A percentile compares a stretch with the other conserved stretches of the same genome.
Evolutionary conservation across 2,113 vertebrate genomes (phyloP).

Genomic region (Indicator maculatus): DNA sequence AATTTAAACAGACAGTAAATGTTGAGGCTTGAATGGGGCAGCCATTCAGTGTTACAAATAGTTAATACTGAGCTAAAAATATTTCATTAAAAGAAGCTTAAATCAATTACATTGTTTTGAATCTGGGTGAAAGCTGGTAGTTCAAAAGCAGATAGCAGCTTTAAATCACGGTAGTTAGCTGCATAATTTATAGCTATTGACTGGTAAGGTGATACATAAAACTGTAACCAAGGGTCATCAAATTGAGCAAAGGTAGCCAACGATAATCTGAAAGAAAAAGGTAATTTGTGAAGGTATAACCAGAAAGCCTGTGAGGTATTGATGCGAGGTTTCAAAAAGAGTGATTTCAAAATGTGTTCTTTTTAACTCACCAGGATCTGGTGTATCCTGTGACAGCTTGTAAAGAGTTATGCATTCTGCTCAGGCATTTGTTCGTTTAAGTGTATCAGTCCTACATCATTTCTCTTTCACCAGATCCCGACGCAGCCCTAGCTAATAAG

Average conservation of each 20-base stretch:
- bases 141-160: slow-evolving; percentile 27
- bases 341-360: slow-evolving; percentile 16
- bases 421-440: slow-evolving; percentile 48
- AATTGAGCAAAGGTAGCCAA: slow-evolving; percentile 21
- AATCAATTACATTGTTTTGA: not conserved
- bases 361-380: slow-evolving; percentile 38
- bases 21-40: not conserved
- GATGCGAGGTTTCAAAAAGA: slow-evolving; percentile 31
- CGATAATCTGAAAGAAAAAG: slow-evolving; percentile 21
- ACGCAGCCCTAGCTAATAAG: slow-evolving; percentile 88
- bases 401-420: slow-evolving; percentile 12
- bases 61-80: not conserved
- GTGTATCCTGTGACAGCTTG: slow-evolving; percentile 20
- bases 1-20: slow-evolving; percentile 14
- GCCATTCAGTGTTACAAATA: not conserved
- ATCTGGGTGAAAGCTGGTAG: not conserved
- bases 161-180: slow-evolving; percentile 19
- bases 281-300: slow-evolving; percentile 24
- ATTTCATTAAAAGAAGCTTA: not conserved
- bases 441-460: slow-evolving; percentile 60
- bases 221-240: not conserved
- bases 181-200: not conserved
- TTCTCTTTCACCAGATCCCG: slow-evolving; percentile 82
- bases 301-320: not conserved
- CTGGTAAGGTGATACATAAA: not conserved